Evolutionary conservation across 2,797 vertebrate species (phyloP).

Genomic region (Gobio occitaniae): DNA sequence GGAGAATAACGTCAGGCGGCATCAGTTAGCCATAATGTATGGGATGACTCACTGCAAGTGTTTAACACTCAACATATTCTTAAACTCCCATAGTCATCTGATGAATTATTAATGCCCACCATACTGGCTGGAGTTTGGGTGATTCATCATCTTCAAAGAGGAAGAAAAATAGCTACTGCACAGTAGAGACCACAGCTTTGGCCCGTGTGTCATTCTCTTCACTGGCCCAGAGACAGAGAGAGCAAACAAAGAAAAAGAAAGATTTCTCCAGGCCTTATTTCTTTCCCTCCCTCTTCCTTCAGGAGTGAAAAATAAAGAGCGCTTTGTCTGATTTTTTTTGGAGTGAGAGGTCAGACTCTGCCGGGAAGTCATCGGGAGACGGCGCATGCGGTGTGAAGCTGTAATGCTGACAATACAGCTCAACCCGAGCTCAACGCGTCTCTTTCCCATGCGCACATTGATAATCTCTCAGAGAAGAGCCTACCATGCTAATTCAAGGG

Average conservation of each 20-base stretch:
- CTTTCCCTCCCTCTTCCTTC: constrained; percentile 47
- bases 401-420: constrained; percentile 49
- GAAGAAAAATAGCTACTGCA: constrained; percentile 52
- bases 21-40: constrained; percentile 21
- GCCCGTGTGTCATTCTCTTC: constrained; percentile 38
- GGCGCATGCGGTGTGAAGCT: constrained; percentile 1
- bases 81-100: constrained; percentile 9
- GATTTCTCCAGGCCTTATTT: constrained; percentile 55
- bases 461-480: constrained; percentile 23
- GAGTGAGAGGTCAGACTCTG: constrained; percentile 45
- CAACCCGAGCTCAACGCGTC: constrained; percentile 21
- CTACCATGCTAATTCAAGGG: constrained; percentile 35
- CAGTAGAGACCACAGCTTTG: constrained; percentile 43
- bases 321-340: constrained; percentile 57
- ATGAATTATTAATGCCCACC: constrained; percentile 16
- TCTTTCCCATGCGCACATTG: constrained; percentile 33
- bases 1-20: neutral
- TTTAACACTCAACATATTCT: constrained; percentile 1
- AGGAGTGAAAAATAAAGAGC: constrained; percentile 53
- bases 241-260: constrained; percentile 46
- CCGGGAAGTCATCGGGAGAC: constrained; percentile 48
- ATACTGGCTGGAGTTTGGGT: constrained; percentile 29
- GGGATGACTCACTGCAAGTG: constrained; percentile 35
- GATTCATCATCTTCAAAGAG: constrained; percentile 54
- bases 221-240: constrained; percentile 24